phyloP scores from a whole-genome alignment of 2,888 invertebrate genomes.

The Hedychridium roseum region DNA sequence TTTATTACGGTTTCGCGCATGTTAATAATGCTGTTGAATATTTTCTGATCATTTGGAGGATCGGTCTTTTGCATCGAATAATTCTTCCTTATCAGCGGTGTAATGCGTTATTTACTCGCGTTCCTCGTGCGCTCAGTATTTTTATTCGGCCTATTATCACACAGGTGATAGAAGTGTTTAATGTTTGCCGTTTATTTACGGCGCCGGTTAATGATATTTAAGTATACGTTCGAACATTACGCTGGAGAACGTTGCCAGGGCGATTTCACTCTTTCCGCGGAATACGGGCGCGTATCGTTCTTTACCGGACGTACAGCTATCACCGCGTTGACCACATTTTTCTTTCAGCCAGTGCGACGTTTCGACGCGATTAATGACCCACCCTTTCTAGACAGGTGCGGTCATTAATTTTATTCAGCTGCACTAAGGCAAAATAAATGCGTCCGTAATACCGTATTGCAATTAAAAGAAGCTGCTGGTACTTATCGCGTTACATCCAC shows the following conservation, averaged over 20 bases:
- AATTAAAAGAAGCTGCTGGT: slow-evolving; percentile 30
- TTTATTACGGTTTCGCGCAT: too few relatives aligned
- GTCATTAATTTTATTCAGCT: slow-evolving; percentile 34
- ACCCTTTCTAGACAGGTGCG: slow-evolving; percentile 17
- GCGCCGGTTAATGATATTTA: background rate
- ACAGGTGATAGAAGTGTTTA: background rate
- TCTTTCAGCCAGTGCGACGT: slow-evolving; percentile 27
- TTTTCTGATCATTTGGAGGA: too few relatives aligned
- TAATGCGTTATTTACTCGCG: too few relatives aligned
- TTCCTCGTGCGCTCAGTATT: too few relatives aligned
- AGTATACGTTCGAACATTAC: background rate
- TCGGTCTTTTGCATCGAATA: too few relatives aligned
- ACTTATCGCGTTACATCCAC: slow-evolving; percentile 22
- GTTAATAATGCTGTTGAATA: too few relatives aligned
- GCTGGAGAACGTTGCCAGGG: background rate
- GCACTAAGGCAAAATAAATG: slow-evolving; percentile 31
- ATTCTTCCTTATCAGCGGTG: too few relatives aligned
- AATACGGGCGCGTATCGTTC: background rate
- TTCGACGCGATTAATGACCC: slow-evolving; percentile 29
- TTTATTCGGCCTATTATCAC: too few relatives aligned
- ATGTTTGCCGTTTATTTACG: background rate
- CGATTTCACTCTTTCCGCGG: background rate
- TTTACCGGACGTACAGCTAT: background rate
- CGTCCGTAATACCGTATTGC: slow-evolving; percentile 19
- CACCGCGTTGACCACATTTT: slow-evolving; percentile 24